phyloP scores from a whole-genome alignment of 2,113 vertebrate genomes.

The Megaceryle torquata region DNA sequence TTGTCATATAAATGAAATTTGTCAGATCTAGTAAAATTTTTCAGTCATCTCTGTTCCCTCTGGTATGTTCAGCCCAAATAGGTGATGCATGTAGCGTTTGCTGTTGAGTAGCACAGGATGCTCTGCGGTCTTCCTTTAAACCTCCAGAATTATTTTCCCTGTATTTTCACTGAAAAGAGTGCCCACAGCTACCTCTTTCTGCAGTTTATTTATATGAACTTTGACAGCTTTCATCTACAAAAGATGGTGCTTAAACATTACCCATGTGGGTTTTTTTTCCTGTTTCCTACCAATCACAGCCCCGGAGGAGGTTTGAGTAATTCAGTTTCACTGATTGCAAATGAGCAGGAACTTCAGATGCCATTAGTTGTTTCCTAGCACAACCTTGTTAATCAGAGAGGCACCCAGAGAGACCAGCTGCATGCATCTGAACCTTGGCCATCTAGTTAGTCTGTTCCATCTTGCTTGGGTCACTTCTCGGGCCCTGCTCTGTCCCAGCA shows the following conservation, averaged over 20 bases:
- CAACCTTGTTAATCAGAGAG: conserved; percentile 38
- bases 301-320: not conserved
- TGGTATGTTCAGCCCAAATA: not conserved
- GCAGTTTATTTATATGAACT: conserved; percentile 18
- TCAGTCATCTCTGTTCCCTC: not conserved
- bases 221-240: conserved; percentile 18
- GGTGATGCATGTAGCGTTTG: not conserved
- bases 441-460: not conserved
- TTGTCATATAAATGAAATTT: not conserved
- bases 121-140: not conserved
- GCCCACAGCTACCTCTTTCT: not conserved
- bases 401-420: conserved; percentile 23
- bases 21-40: not conserved
- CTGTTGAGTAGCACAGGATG: not conserved
- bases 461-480: not conserved
- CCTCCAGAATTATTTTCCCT: not conserved
- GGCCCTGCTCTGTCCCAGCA: not conserved
- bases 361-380: conserved; percentile 12
- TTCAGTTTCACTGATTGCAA: conserved; percentile 37
- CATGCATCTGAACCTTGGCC: not conserved
- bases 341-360: not conserved
- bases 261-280: not conserved
- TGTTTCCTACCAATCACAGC: not conserved
- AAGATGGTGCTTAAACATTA: conserved; percentile 13
- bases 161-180: not conserved